Conservation (phyloP, 2,888 invertebrate genomes). For the Rutpela maculata region DNA sequence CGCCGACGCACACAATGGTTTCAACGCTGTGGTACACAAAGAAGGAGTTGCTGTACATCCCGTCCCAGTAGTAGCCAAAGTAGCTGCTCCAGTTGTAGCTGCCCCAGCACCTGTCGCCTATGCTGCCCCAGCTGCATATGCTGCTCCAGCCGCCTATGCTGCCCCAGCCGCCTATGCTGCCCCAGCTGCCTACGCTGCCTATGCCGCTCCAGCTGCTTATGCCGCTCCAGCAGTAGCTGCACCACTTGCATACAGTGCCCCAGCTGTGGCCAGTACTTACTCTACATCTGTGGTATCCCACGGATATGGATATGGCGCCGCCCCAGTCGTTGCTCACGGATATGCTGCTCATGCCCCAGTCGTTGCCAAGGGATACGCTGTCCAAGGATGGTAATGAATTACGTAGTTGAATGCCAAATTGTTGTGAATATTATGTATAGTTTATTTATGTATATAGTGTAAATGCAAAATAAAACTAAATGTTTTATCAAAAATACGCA, state of each 20-base stretch:
- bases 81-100: conserved; percentile 49
- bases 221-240: conserved; percentile 7
- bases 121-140: conserved; percentile 29
- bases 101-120: conserved; percentile 28
- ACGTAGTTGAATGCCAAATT: conserved; percentile 21
- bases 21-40: conserved; percentile 75
- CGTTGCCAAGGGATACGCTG: conserved; percentile 41
- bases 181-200: background rate
- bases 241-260: conserved; percentile 48
- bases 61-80: conserved; percentile 63
- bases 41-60: conserved; percentile 66
- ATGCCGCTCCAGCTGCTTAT: background rate
- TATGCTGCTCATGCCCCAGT: conserved; percentile 49
- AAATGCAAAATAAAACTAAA: conserved; percentile 35
- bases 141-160: conserved; percentile 12
- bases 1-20: conserved; percentile 75
- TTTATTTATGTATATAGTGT: conserved; percentile 40
- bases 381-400: conserved; percentile 30
- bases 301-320: conserved; percentile 48
- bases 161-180: background rate
- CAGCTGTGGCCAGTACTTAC: conserved; percentile 58
- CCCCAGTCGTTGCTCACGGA: conserved; percentile 42
- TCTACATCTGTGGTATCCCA: conserved; percentile 54
- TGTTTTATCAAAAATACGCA: background rate
- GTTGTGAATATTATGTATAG: conserved; percentile 39